These are phyloP conservation scores for Protodeltote pygarga DNA, from an alignment of 2,888 invertebrate species.

Conservation along the genomic window DNA sequence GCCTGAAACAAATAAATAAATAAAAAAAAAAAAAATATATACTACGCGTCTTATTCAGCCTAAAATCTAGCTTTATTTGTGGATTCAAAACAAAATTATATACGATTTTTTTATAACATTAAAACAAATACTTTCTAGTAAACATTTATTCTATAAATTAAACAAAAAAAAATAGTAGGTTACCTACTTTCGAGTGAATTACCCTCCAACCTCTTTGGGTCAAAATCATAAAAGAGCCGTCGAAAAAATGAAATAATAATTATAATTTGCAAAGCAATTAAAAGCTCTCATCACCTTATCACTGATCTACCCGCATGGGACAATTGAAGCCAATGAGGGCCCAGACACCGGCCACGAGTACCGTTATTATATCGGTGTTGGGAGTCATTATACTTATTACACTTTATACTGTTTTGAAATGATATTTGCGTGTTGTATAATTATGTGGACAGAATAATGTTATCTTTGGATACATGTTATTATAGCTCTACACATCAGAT, in stretches of 20 bases:
- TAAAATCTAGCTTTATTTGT: no score
- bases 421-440: no score
- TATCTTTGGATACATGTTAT: no score
- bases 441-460: no score
- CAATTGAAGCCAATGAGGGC: constrained; percentile 53
- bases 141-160: background rate
- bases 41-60: no score
- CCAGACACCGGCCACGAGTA: constrained; percentile 38
- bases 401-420: background rate
- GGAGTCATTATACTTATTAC: constrained; percentile 16
- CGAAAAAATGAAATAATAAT: constrained; percentile 29
- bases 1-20: no score
- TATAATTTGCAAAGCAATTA: constrained; percentile 49
- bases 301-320: constrained; percentile 48
- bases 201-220: constrained; percentile 6
- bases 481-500: no score
- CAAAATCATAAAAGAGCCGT: constrained; percentile 11
- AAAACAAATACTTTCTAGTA: no score
- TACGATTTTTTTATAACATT: no score
- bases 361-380: constrained; percentile 6
- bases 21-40: no score
- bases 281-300: constrained; percentile 38
- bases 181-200: background rate
- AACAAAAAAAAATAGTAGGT: background rate
- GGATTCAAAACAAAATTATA: no score